These are phyloP conservation scores for Brachylomia viminalis DNA, from an alignment of 2,888 invertebrate species.

Conservation along the genomic window DNA sequence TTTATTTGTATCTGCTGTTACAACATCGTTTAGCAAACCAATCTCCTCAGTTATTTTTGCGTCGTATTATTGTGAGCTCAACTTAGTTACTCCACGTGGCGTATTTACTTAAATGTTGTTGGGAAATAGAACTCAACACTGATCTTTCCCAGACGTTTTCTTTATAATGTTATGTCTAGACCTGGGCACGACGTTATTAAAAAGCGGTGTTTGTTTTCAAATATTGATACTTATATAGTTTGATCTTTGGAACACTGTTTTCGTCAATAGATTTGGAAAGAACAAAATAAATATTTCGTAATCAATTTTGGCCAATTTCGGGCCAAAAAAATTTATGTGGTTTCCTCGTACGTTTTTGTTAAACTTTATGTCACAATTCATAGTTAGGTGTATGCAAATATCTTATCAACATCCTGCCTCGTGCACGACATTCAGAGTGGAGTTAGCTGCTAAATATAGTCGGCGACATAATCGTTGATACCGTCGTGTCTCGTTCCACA, in stretches of 20 bases:
- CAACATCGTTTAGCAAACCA: slow-evolving; percentile 36
- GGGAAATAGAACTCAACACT: slow-evolving; percentile 27
- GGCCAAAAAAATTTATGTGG: slow-evolving; percentile 31
- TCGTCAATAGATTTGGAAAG: neutral
- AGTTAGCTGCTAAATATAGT: slow-evolving; percentile 77
- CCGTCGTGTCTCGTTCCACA: slow-evolving; percentile 70
- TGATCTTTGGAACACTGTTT: neutral
- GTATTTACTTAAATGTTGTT: slow-evolving; percentile 3
- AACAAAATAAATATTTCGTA: neutral
- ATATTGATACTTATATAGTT: neutral
- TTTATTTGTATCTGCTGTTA: slow-evolving; percentile 53
- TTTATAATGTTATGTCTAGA: neutral
- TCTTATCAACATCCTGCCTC: slow-evolving; percentile 86
- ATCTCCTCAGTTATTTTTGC: slow-evolving; percentile 39
- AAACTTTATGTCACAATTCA: slow-evolving; percentile 65
- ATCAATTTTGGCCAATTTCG: neutral
- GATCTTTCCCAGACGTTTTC: slow-evolving; percentile 8
- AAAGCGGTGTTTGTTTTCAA: slow-evolving; percentile 3
- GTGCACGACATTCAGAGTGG: slow-evolving; percentile 82
- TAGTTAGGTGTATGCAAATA: slow-evolving; percentile 82
- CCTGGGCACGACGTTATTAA: neutral
- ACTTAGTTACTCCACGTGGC: slow-evolving; percentile 11
- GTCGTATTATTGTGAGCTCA: slow-evolving; percentile 23
- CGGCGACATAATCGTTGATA: slow-evolving; percentile 73
- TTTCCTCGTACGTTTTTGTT: slow-evolving; percentile 54